Percentiles rank a stretch among this genome's conserved stretches.
These are phyloP conservation scores for Campopleginae sp. DNA, from an alignment of 2,888 invertebrate genomes.

Conservation along the genomic window DNA sequence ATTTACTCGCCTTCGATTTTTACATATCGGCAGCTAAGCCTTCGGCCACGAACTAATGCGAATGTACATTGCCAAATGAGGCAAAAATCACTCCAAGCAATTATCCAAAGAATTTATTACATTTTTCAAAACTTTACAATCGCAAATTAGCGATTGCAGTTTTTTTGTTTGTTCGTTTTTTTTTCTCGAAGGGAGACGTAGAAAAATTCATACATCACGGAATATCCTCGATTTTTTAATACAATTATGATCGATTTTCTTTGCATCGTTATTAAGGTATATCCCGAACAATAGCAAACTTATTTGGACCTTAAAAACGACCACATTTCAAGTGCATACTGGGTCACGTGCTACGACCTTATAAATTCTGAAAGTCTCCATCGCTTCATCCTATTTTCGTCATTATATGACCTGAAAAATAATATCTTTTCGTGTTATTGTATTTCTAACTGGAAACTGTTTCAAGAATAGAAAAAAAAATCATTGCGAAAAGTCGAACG, in stretches of 20 bases:
- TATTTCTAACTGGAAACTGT: background rate
- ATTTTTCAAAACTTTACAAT: no score
- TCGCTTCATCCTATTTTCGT: background rate
- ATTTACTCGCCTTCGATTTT: background rate
- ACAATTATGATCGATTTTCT: background rate
- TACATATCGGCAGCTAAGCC: no score
- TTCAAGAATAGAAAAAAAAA: background rate
- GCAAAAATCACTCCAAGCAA: no score
- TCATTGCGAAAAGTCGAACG: no score
- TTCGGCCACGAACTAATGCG: no score
- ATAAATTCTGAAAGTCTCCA: background rate
- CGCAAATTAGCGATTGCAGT: no score
- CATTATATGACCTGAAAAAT: constrained; percentile 1
- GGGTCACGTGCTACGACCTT: background rate
- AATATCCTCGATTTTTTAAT: no score
- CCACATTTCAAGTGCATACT: background rate
- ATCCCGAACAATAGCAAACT: background rate
- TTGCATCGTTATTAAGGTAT: background rate
- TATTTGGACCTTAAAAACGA: background rate
- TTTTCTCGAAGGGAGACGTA: no score
- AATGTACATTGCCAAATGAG: no score
- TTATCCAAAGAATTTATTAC: no score
- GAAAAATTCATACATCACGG: no score
- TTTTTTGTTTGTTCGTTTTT: no score
- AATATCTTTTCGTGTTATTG: background rate